Conservation (phyloP, 2,888 invertebrate genomes). For the Tryphoninae sp. region DNA sequence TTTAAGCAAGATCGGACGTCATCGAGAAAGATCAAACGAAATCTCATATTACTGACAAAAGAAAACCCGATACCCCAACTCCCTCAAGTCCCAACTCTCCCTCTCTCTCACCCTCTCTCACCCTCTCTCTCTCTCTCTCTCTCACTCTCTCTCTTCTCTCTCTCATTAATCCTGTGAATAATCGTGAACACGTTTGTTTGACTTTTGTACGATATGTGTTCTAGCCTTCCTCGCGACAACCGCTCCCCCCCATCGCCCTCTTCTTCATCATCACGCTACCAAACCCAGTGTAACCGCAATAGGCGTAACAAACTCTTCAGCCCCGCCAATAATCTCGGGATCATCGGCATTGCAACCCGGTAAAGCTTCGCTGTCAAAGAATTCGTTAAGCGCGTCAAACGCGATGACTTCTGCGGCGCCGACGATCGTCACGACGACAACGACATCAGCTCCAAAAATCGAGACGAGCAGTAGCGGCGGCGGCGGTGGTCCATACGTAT, state of each 20-base stretch:
- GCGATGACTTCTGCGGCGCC: slow-evolving; percentile 66
- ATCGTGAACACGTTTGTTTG: slow-evolving; percentile 66
- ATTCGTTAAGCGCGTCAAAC: slow-evolving; percentile 75
- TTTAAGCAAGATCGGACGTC: background rate
- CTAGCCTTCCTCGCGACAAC: slow-evolving; percentile 90
- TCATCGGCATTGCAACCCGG: slow-evolving; percentile 64
- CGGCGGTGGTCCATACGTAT: background rate
- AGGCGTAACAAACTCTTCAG: slow-evolving; percentile 58
- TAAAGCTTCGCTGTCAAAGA: slow-evolving; percentile 73
- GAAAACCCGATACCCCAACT: background rate
- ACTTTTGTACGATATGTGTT: slow-evolving; percentile 80
- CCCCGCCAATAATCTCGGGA: slow-evolving; percentile 67
- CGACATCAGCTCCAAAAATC: slow-evolving; percentile 72
- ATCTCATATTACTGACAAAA: background rate
- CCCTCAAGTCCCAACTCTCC: background rate
- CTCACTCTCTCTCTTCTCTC: slow-evolving; percentile 5
- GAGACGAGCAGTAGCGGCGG: slow-evolving; percentile 4
- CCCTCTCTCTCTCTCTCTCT: slow-evolving; percentile 12
- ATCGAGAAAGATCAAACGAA: background rate
- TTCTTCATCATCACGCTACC: slow-evolving; percentile 79
- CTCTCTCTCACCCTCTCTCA: background rate
- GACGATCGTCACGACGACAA: slow-evolving; percentile 70
- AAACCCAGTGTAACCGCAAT: slow-evolving; percentile 69
- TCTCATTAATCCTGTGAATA: slow-evolving; percentile 21
- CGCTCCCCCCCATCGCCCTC: slow-evolving; percentile 85